Evolutionary conservation across 1,140 invertebrate species (phyloP).

Genomic region (Orchesella cincta): DNA sequence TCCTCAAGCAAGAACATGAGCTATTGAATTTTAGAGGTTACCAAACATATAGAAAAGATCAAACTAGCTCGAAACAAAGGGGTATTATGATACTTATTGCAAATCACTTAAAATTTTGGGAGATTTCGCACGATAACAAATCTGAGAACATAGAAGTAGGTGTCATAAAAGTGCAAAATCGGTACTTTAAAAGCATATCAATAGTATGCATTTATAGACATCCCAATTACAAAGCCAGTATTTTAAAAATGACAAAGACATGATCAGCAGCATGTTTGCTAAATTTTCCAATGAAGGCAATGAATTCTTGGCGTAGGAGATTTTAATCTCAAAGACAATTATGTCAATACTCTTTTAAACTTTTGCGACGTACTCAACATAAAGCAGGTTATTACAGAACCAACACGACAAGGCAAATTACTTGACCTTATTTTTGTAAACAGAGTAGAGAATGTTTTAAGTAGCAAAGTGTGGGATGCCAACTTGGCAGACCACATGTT

Average conservation of each 20-base stretch:
- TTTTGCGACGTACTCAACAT: neutral
- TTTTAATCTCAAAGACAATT: no score
- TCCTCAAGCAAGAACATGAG: no score
- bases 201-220: neutral
- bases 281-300: neutral
- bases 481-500: neutral
- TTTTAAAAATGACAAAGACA: neutral
- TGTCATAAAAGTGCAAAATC: neutral
- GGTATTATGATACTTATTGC: neutral
- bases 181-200: neutral
- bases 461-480: neutral
- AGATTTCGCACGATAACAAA: neutral
- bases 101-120: neutral
- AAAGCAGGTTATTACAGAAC: neutral
- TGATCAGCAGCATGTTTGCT: neutral
- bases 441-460: neutral
- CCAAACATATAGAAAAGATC: no score
- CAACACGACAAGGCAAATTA: neutral
- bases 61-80: no score
- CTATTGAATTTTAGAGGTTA: no score
- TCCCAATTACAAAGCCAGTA: neutral
- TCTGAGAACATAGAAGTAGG: neutral
- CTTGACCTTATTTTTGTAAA: neutral
- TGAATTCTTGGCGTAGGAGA: neutral
- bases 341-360: neutral